Conservation (phyloP, 2,797 vertebrate species). For the Argyrosomus regius region DNA sequence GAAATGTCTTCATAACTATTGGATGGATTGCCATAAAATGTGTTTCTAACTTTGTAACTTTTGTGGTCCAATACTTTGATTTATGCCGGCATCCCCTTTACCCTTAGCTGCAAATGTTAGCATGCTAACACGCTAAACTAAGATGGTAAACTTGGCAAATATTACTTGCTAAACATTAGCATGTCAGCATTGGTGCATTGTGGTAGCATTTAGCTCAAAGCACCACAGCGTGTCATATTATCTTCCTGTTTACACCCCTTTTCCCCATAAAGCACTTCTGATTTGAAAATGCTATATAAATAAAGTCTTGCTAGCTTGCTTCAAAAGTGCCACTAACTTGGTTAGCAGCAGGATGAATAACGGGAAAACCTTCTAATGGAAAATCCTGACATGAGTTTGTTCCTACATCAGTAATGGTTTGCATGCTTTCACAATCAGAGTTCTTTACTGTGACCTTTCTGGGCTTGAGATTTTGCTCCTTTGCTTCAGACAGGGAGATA, state of each 20-base stretch:
- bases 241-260: not conserved
- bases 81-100: not conserved
- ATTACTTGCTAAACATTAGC: not conserved
- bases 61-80: not conserved
- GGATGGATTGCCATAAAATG: not conserved
- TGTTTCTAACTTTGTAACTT: not conserved
- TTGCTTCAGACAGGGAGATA: constrained; percentile 65
- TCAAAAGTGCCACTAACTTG: not conserved
- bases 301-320: not conserved
- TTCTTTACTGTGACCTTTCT: constrained; percentile 62
- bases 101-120: not conserved
- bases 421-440: constrained; percentile 32
- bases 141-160: not conserved
- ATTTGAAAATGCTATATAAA: not conserved
- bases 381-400: constrained; percentile 21
- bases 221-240: not conserved
- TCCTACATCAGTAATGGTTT: constrained; percentile 42
- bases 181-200: not conserved
- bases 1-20: too few relatives aligned
- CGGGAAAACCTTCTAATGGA: not conserved
- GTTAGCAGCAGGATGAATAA: not conserved
- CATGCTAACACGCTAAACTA: not conserved
- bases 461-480: constrained; percentile 37
- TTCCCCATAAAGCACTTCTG: not conserved
- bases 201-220: not conserved